phyloP scores from a whole-genome alignment of 2,113 vertebrate genomes.

The Poicephalus meyeri region DNA sequence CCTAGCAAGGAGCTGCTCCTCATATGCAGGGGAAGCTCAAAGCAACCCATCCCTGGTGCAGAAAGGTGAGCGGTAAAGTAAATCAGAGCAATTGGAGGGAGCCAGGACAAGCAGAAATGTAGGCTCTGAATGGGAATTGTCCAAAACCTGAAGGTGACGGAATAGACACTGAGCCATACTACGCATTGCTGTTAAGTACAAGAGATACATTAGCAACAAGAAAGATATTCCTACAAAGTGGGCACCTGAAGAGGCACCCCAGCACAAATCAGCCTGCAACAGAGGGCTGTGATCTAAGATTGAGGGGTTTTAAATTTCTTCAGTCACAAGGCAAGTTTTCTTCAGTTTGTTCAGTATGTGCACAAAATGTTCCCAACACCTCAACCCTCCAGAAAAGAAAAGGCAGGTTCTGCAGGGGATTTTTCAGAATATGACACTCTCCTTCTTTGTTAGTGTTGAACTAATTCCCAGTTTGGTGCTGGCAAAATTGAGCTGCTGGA shows the following conservation, averaged over 20 bases:
- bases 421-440: neutral
- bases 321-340: neutral
- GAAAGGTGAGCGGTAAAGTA: neutral
- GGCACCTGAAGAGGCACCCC: neutral
- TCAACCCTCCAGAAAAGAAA: neutral
- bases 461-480: slow-evolving; percentile 34
- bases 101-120: neutral
- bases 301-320: neutral
- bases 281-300: neutral
- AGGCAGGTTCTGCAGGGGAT: neutral
- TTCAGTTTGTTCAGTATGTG: neutral
- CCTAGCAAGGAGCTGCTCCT: neutral
- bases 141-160: neutral
- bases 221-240: neutral
- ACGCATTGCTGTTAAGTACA: neutral
- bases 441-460: slow-evolving; percentile 52
- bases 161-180: neutral
- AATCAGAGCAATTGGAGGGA: neutral
- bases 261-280: neutral
- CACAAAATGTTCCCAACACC: neutral
- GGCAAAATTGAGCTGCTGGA: slow-evolving; percentile 13
- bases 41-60: neutral
- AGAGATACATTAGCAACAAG: neutral
- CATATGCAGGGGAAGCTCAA: neutral
- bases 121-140: neutral